A percentile compares a stretch with the other conserved stretches of the same genome.
Evolutionary conservation across 2,797 vertebrate genomes (phyloP).

Genomic region (Oreochromis mossambicus): DNA sequence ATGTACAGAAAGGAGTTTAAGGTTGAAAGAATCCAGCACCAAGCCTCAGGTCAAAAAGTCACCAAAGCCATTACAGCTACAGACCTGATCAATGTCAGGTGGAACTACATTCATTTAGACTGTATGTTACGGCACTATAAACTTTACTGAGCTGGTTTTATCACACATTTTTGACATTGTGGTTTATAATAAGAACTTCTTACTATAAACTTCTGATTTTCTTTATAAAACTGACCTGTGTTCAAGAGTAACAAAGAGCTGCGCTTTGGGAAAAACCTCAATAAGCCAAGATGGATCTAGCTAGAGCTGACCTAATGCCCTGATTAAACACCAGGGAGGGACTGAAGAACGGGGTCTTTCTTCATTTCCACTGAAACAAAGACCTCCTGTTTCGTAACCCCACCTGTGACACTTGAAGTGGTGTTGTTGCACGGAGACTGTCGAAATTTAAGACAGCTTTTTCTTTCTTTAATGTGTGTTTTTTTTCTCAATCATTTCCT

Average conservation of each 20-base stretch:
- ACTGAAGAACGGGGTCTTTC: conserved; percentile 1
- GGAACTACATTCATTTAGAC: neutral
- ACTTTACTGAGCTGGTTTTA: neutral
- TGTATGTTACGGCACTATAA: neutral
- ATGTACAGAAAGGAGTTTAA: neutral
- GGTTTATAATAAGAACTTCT: neutral
- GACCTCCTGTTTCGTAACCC: conserved; percentile 17
- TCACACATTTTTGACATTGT: neutral
- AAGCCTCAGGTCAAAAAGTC: conserved; percentile 37
- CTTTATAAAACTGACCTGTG: neutral
- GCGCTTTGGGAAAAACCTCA: neutral
- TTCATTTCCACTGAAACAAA: conserved; percentile 35
- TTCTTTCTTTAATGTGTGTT: conserved; percentile 12
- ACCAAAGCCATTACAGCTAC: conserved; percentile 29
- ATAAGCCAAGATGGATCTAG: conserved; percentile 4
- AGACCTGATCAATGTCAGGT: conserved; percentile 38
- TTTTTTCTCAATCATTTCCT: conserved; percentile 41
- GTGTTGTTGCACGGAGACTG: neutral
- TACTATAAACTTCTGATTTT: neutral
- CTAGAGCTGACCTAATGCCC: conserved; percentile 32
- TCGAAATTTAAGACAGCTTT: neutral
- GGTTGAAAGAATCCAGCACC: neutral
- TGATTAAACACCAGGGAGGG: conserved; percentile 34
- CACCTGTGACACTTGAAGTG: conserved; percentile 11
- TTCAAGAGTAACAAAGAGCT: conserved; percentile 2